Conservation (phyloP, 2,113 vertebrate species). For the Apteryx mantelli region DNA sequence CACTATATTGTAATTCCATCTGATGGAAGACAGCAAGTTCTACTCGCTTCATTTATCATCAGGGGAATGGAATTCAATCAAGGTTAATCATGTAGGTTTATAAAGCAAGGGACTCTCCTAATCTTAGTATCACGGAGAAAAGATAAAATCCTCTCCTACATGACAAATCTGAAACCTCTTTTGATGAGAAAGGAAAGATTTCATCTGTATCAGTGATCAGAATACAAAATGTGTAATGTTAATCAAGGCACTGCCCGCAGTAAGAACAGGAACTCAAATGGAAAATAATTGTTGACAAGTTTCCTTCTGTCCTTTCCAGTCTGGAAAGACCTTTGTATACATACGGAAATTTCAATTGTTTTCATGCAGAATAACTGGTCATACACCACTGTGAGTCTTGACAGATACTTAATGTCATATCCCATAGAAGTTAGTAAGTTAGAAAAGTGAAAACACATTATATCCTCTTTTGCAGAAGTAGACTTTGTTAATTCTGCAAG, state of each 20-base stretch:
- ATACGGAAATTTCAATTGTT: not conserved
- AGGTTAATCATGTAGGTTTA: not conserved
- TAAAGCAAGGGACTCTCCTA: not conserved
- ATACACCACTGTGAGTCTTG: not conserved
- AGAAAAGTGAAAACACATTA: not conserved
- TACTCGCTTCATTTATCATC: slow-evolving; percentile 9
- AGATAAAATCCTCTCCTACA: too few relatives aligned
- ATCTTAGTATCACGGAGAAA: not conserved
- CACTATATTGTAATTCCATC: not conserved
- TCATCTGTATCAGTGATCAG: not conserved
- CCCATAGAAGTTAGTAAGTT: not conserved
- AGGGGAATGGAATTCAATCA: slow-evolving; percentile 35
- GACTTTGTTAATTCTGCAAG: not conserved
- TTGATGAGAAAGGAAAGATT: not conserved
- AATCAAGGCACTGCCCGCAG: not conserved
- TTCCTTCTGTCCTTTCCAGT: not conserved
- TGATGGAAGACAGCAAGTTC: not conserved
- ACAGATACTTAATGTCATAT: not conserved
- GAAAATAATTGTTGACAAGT: not conserved
- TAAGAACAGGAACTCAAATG: not conserved
- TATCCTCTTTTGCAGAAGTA: not conserved
- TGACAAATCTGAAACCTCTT: not conserved
- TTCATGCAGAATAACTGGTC: not conserved
- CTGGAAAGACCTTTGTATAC: not conserved
- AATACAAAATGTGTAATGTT: not conserved